Percentiles rank a stretch among this genome's conserved stretches.
These are phyloP conservation scores for Pterocles orientalis DNA, from an alignment of 2,113 vertebrate species.

Conservation along the genomic window DNA sequence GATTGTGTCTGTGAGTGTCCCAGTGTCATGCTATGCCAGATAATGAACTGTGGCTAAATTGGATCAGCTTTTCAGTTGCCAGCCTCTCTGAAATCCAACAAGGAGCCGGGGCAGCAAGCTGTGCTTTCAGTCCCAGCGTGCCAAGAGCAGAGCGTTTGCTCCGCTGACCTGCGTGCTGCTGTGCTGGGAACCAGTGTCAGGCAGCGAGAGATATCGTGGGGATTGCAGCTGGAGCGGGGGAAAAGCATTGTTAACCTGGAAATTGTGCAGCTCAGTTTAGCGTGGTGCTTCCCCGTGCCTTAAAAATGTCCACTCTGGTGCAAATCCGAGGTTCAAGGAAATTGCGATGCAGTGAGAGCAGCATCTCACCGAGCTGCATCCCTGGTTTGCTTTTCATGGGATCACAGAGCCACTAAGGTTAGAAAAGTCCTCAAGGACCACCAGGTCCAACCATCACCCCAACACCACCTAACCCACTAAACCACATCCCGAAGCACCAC, in stretches of 20 bases:
- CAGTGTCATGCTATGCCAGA: neutral
- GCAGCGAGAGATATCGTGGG: neutral
- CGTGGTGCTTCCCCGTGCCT: neutral
- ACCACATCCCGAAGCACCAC: too few relatives aligned
- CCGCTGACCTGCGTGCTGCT: neutral
- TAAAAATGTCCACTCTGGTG: neutral
- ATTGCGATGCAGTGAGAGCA: neutral
- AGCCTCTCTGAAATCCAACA: conserved; percentile 25
- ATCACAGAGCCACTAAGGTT: too few relatives aligned
- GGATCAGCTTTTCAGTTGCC: conserved; percentile 42
- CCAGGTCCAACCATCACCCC: too few relatives aligned
- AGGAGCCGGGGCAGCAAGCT: conserved; percentile 43
- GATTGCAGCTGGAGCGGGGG: neutral
- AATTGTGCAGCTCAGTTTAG: neutral
- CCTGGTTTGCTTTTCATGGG: neutral
- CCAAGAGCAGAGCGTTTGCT: neutral
- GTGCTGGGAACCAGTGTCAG: neutral
- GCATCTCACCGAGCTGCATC: neutral
- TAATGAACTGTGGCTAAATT: conserved; percentile 62
- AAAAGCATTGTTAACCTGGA: neutral
- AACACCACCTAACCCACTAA: too few relatives aligned
- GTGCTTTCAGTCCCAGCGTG: conserved; percentile 38
- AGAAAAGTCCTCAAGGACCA: too few relatives aligned
- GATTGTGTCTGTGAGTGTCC: conserved; percentile 43
- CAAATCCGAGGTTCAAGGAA: neutral